Evolutionary conservation across 2,113 vertebrate species (phyloP).

Genomic region (Mystacornis crossleyi): DNA sequence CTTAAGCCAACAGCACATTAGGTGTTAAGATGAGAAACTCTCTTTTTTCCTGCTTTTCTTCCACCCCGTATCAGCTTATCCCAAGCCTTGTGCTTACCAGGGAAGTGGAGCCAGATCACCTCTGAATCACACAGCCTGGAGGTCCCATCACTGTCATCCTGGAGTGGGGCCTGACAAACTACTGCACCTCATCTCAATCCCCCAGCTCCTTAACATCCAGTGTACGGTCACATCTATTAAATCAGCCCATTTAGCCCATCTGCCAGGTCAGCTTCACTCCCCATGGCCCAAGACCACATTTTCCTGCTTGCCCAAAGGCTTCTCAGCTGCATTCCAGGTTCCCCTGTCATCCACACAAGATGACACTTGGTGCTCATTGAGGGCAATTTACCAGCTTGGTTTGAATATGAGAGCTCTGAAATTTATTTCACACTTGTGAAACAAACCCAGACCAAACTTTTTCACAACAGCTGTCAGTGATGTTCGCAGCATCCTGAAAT

Average conservation of each 20-base stretch:
- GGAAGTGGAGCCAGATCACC: neutral
- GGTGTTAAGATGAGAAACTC: neutral
- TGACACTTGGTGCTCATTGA: neutral
- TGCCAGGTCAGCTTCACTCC: neutral
- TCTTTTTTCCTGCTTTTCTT: neutral
- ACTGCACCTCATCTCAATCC: neutral
- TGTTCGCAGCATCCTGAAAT: neutral
- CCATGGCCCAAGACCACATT: neutral
- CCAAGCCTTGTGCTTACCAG: neutral
- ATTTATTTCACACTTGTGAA: neutral
- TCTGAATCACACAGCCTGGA: rapidly evolving
- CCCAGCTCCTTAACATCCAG: neutral
- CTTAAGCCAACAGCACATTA: neutral
- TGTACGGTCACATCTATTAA: neutral
- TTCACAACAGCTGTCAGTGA: neutral
- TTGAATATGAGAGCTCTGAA: neutral
- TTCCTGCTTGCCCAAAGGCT: neutral
- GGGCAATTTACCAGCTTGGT: neutral
- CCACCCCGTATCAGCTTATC: neutral
- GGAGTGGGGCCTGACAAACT: neutral
- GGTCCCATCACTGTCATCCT: neutral
- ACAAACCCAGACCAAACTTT: neutral
- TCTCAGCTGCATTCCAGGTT: neutral
- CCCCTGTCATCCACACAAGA: neutral
- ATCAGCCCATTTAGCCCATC: neutral